Percentiles rank a stretch among this genome's conserved stretches.
Evolutionary conservation across 64 coral and sea anemone species (phyloP).

Genomic region (Actinia equina): DNA sequence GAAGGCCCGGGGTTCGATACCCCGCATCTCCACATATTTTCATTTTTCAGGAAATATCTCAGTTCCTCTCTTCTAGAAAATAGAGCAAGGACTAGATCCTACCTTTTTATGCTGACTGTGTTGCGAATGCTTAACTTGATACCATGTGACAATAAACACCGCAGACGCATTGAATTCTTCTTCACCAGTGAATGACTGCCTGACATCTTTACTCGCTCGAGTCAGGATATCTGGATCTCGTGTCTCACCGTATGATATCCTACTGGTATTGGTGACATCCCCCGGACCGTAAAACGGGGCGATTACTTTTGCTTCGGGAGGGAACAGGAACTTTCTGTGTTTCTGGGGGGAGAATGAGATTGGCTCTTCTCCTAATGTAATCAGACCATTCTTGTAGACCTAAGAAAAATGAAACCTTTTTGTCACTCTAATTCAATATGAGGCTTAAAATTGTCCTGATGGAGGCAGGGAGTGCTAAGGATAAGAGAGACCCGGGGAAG

Average conservation of each 20-base stretch:
- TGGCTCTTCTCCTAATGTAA: background rate
- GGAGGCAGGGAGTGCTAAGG: background rate
- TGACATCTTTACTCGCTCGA: background rate
- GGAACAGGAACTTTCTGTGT: slow-evolving; percentile 11
- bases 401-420: background rate
- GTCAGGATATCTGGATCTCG: background rate
- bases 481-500: no score
- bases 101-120: slow-evolving; percentile 13
- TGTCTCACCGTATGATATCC: background rate
- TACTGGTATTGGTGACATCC: background rate
- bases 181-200: background rate
- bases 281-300: slow-evolving; percentile 8
- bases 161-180: slow-evolving; percentile 9
- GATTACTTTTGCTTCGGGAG: background rate
- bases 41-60: background rate
- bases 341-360: background rate
- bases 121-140: slow-evolving; percentile 24
- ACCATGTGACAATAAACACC: slow-evolving; percentile 29
- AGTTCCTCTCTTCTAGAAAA: background rate
- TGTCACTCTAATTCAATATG: background rate
- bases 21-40: slow-evolving; percentile 26
- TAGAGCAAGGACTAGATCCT: background rate
- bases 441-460: background rate
- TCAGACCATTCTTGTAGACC: slow-evolving; percentile 7
- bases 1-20: slow-evolving; percentile 35